Percentiles rank a stretch among this genome's conserved stretches.
Evolutionary conservation across 2,113 vertebrate species (phyloP).

Genomic region (Dicentrarchus labrax): DNA sequence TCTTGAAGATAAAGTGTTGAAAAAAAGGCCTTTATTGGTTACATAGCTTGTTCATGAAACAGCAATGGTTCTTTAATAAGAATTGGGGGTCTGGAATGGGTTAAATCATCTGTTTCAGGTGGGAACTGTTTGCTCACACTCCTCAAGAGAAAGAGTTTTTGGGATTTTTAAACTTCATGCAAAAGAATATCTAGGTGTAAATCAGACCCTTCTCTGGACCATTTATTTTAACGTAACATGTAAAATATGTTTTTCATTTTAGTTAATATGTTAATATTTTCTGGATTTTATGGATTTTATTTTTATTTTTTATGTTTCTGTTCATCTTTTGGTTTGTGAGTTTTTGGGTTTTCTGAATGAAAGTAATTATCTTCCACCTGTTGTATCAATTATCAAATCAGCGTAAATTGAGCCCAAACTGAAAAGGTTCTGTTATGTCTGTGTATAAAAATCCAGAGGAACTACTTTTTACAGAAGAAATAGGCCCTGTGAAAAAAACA

Average conservation of each 20-base stretch:
- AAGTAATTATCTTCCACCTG: neutral
- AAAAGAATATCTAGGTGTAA: neutral
- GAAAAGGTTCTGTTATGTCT: too few species aligned
- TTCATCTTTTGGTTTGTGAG: neutral
- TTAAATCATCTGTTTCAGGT: neutral
- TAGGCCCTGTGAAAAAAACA: neutral
- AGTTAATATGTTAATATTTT: neutral
- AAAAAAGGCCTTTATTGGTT: too few species aligned
- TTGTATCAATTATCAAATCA: conserved; percentile 1
- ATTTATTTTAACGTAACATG: too few species aligned
- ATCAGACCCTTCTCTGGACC: too few species aligned
- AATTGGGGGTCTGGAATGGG: too few species aligned
- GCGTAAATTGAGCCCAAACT: neutral
- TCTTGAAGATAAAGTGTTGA: neutral
- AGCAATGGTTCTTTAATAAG: neutral
- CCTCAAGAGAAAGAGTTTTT: neutral
- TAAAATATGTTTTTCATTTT: neutral
- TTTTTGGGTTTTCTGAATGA: neutral
- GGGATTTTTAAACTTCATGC: neutral
- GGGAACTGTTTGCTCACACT: neutral
- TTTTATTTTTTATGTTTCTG: neutral
- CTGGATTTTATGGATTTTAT: too few species aligned
- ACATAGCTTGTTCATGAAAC: neutral
- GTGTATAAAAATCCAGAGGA: neutral
- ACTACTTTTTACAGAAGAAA: neutral